Evolutionary conservation across 1,140 invertebrate genomes (phyloP), one percentile per base, ranked within the genome.

Genomic region (Colletes gigas): DNA sequence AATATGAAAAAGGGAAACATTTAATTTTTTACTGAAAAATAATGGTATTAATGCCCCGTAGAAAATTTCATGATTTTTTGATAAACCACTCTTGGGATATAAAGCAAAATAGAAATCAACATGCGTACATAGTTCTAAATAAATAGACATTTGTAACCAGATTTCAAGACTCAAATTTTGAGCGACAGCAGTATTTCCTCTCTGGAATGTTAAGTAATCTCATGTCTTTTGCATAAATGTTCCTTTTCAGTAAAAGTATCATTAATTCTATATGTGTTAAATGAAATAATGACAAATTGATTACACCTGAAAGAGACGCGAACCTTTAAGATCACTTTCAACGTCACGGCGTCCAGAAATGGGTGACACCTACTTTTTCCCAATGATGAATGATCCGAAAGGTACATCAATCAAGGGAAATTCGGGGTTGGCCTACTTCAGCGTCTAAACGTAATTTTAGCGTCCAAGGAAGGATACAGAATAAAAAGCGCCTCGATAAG

Each of bases 351-450:
- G n/a, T 30, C 30, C 21, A 59, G 39, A 47, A 67, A 30, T 67
- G 10, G 52, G 15, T 50, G 74, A 59, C 74, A 59, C 63, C 41
- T 52, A 59, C 50, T 59, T 76, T 50, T 66, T 14, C 30, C 6
- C 41, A 10, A 39, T 60, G 75, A 77, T 52, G 47, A 69, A 77
- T 41, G 65, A 52, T 0, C 21, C 15, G 12, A 14, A 50, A 52
- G 60, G n/a, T 55, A 50, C 72, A 74, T 62, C 55, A 21, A 69
- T 77, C 66, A 69, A 50, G 17, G 7, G 10, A 69, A 69, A 44
- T 75, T 75, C 50, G 7, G 3, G 44, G 47, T 9, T 44, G 62
- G 9, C 62, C 63, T 41, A 39, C 21, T 75, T 57, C 52, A 10
- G 8, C 6, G 21, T 17, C 14, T 39, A 30, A 14, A 9, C n/a